Evolutionary conservation across 2,113 vertebrate species (phyloP).

Genomic region (Pedetes capensis): DNA sequence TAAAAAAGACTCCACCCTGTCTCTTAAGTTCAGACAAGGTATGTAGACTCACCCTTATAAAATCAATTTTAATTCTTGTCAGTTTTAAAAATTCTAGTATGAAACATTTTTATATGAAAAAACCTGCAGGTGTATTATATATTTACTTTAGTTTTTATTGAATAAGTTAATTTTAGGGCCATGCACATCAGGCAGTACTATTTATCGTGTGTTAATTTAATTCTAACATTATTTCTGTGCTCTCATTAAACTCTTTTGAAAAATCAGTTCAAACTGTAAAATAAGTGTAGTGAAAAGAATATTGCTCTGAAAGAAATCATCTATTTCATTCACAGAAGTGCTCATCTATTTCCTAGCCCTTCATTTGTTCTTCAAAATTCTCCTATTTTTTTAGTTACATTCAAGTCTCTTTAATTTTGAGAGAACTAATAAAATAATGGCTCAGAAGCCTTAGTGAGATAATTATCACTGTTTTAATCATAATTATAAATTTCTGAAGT

Average conservation of each 20-base stretch:
- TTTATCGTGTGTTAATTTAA: neutral
- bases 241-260: neutral
- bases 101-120: neutral
- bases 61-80: neutral
- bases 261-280: conserved; percentile 29
- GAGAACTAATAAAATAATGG: conserved; percentile 14
- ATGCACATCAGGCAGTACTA: neutral
- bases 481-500: neutral
- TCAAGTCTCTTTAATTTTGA: neutral
- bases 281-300: neutral
- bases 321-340: neutral
- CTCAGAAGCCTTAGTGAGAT: neutral
- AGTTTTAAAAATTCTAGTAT: neutral
- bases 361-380: conserved; percentile 22
- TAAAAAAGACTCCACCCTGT: neutral
- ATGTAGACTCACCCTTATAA: neutral
- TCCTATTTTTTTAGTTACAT: conserved; percentile 24
- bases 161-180: neutral
- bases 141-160: neutral
- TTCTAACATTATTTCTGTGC: neutral
- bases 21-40: neutral
- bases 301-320: conserved; percentile 38
- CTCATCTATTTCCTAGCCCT: neutral
- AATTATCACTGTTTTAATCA: neutral
- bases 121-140: neutral